A percentile compares a stretch with the other conserved stretches of the same genome.
Evolutionary conservation across 92 coral and sea anemone genomes (phyloP).

Genomic region (Phenganax stokvisi): DNA sequence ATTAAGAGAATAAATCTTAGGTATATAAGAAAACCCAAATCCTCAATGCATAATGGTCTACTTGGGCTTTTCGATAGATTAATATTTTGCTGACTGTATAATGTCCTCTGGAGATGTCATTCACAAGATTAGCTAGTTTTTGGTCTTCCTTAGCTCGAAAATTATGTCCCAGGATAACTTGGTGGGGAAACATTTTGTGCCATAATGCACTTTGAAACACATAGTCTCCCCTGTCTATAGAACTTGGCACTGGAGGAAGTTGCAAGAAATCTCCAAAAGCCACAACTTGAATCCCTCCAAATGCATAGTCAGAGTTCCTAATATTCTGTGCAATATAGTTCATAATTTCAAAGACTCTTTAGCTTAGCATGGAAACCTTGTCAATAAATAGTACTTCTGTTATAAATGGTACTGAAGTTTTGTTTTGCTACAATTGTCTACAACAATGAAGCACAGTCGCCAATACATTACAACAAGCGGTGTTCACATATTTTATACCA

Average conservation of each 20-base stretch:
- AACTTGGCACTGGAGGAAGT: no score
- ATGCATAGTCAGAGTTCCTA: slow-evolving; percentile 22
- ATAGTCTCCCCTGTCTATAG: slow-evolving; percentile 26
- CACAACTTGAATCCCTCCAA: slow-evolving; percentile 57
- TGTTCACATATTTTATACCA: no score
- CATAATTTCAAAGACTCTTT: slow-evolving; percentile 30
- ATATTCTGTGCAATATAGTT: slow-evolving; percentile 37
- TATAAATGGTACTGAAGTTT: no score
- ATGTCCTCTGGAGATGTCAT: slow-evolving; percentile 29
- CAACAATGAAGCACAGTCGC: no score
- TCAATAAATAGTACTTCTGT: slow-evolving; percentile 49
- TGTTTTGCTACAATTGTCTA: no score
- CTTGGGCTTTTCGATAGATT: neutral
- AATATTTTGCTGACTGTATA: neutral
- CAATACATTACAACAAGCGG: no score
- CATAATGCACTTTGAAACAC: slow-evolving; percentile 46
- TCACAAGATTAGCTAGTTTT: neutral
- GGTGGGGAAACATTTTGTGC: slow-evolving; percentile 44
- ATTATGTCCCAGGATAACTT: slow-evolving; percentile 37
- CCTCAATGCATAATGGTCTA: slow-evolving; percentile 38
- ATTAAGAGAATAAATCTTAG: slow-evolving; percentile 40
- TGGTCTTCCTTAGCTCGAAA: slow-evolving; percentile 19
- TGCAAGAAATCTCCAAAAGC: slow-evolving; percentile 19
- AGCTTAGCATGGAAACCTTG: slow-evolving; percentile 53
- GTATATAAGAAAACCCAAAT: slow-evolving; percentile 39